Conservation (phyloP, 2,888 invertebrate genomes). For the Lasioglossum malachurum region DNA sequence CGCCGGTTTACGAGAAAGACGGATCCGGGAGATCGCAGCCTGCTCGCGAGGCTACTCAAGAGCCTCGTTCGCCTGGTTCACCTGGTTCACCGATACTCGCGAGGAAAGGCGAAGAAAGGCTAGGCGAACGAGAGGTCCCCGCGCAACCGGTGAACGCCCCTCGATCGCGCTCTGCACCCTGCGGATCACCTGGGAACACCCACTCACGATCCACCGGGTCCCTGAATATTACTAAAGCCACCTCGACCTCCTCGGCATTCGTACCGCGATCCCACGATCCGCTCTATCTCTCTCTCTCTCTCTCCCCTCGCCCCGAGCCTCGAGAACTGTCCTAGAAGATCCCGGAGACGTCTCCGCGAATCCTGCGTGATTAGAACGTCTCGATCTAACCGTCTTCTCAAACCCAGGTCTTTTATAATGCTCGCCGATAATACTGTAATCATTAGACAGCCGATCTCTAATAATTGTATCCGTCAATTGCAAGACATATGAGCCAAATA, state of each 20-base stretch:
- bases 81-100: not conserved
- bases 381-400: not conserved
- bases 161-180: constrained; percentile 46
- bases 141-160: constrained; percentile 63
- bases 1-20: constrained; percentile 58
- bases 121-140: constrained; percentile 65
- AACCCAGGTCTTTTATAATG: not conserved
- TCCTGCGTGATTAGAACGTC: not conserved
- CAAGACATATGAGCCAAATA: not conserved
- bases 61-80: not conserved
- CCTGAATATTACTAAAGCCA: constrained; percentile 69
- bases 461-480: not conserved
- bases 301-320: constrained; percentile 11
- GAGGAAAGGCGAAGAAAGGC: constrained; percentile 27
- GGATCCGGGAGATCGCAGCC: constrained; percentile 32
- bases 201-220: constrained; percentile 76
- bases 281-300: constrained; percentile 53
- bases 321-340: constrained; percentile 13
- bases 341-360: constrained; percentile 5
- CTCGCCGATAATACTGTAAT: too few species aligned
- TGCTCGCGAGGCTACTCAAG: constrained; percentile 23
- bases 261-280: constrained; percentile 77
- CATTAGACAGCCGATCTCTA: not conserved
- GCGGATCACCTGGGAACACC: constrained; percentile 73
- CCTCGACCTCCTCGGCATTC: constrained; percentile 72